A percentile compares a stretch with the other conserved stretches of the same genome.
These are phyloP conservation scores for Ladona fulva DNA, from an alignment of 1,140 invertebrate genomes.

Conservation along the genomic window DNA sequence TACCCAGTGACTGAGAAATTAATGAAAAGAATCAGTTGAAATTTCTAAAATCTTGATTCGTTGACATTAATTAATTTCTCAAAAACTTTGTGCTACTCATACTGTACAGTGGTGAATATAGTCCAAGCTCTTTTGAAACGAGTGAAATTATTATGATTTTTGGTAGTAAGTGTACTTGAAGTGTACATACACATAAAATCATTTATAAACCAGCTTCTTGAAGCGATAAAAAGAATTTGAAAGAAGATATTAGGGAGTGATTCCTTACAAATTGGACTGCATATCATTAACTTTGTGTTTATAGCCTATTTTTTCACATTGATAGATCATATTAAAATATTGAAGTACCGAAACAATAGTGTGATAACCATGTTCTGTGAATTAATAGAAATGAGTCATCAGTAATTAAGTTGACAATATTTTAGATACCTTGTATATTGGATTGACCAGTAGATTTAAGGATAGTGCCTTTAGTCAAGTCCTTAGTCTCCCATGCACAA, in stretches of 20 bases:
- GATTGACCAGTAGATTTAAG: not conserved
- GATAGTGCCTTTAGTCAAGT: not conserved
- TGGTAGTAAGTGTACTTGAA: too few relatives aligned
- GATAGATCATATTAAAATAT: not conserved
- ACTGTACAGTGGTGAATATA: not conserved
- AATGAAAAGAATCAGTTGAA: not conserved
- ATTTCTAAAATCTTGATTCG: not conserved
- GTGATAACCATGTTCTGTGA: not conserved
- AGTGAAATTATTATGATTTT: too few relatives aligned
- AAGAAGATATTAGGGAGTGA: not conserved
- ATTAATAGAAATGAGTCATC: not conserved
- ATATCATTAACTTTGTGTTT: not conserved
- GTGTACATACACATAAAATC: too few relatives aligned
- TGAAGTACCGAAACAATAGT: not conserved
- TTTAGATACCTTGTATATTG: not conserved
- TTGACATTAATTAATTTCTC: not conserved
- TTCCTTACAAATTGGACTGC: not conserved
- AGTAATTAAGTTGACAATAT: not conserved
- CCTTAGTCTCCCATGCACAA: not conserved
- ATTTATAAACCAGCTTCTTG: too few relatives aligned
- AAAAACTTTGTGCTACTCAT: not conserved
- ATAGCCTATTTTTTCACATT: constrained; percentile 3
- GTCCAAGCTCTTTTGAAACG: not conserved
- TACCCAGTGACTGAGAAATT: constrained; percentile 1
- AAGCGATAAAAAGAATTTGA: not conserved